Percentiles rank a stretch among this genome's conserved stretches.
Evolutionary conservation across 2,797 vertebrate species (phyloP).

Genomic region (Pseudochaenichthys georgianus): DNA sequence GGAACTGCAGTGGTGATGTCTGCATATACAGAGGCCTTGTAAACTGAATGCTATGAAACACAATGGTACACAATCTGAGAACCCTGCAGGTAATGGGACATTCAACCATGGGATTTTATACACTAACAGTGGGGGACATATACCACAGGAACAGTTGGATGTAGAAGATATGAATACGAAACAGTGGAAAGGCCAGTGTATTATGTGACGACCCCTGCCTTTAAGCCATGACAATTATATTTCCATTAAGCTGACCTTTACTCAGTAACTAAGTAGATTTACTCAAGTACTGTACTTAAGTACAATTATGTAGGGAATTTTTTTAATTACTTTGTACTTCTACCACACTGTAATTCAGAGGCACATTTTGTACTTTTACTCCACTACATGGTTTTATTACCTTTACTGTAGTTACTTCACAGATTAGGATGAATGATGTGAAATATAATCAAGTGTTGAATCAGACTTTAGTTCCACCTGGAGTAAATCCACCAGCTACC

Average conservation of each 20-base stretch:
- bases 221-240: not conserved
- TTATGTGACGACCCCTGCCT: not conserved
- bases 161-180: not conserved
- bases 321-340: too few species aligned
- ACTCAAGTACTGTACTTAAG: too few species aligned
- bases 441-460: too few species aligned
- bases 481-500: too few species aligned
- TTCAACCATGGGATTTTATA: conserved; percentile 13
- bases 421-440: too few species aligned
- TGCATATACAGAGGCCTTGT: conserved; percentile 1
- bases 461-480: too few species aligned
- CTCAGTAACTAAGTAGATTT: too few species aligned
- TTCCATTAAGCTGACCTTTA: not conserved
- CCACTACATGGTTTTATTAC: too few species aligned
- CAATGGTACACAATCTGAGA: conserved; percentile 14
- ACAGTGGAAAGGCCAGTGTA: not conserved
- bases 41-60: conserved; percentile 38
- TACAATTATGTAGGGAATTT: too few species aligned
- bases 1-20: conserved; percentile 12
- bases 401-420: too few species aligned
- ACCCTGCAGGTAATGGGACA: conserved; percentile 3
- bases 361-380: too few species aligned
- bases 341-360: too few species aligned
- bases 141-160: not conserved
- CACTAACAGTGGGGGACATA: not conserved